Conservation (phyloP, 1,140 invertebrate species). For the Pteromalus puparum region DNA sequence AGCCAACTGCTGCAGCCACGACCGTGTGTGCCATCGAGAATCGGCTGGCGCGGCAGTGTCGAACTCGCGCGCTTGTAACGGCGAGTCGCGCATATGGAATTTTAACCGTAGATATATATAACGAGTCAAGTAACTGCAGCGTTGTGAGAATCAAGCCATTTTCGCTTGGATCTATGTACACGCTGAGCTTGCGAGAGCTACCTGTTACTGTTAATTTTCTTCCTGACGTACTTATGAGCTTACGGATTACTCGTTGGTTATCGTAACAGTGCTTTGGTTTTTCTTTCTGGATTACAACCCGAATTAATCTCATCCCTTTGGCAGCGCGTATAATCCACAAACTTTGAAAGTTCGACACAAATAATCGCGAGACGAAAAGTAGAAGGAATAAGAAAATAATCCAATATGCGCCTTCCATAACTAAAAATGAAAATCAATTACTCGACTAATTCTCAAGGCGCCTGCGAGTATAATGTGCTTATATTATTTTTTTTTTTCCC, state of each 20-base stretch:
- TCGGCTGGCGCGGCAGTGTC: not conserved
- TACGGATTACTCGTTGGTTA: not conserved
- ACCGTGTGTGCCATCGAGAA: not conserved
- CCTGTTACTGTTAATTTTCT: not conserved
- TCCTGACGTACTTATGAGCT: not conserved
- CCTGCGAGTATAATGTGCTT: not conserved
- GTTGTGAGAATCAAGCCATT: not conserved
- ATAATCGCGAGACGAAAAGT: too few relatives aligned
- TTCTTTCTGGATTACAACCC: too few relatives aligned
- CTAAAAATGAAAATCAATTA: slow-evolving; percentile 10
- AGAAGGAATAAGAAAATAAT: not conserved
- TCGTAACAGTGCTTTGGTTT: too few relatives aligned
- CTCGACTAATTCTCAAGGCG: slow-evolving; percentile 15
- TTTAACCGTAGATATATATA: not conserved
- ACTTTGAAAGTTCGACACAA: too few relatives aligned
- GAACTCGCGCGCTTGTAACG: slow-evolving; percentile 2
- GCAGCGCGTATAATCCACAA: too few relatives aligned
- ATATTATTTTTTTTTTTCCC: slow-evolving; percentile 29
- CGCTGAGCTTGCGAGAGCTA: not conserved
- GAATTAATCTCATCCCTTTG: too few relatives aligned
- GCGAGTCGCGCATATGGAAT: slow-evolving; percentile 3
- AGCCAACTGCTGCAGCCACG: not conserved
- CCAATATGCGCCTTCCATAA: not conserved
- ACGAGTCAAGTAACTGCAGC: slow-evolving; percentile 3
- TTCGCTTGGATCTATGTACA: not conserved